Base-by-base conservation (phyloP, 2,888 invertebrate species). In the Conistra vaccinii region DNA sequence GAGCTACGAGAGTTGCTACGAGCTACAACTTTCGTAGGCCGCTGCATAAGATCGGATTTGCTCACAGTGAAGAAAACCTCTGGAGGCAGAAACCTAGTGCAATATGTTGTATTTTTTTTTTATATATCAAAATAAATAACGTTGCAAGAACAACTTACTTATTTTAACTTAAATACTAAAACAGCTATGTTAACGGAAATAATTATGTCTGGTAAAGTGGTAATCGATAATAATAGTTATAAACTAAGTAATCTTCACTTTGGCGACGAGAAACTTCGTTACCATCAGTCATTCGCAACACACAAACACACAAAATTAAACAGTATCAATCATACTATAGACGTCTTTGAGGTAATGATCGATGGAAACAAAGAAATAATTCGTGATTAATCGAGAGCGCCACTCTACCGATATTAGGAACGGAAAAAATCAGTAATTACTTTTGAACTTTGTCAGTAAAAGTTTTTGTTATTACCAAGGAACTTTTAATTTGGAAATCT, bases 1-100 rank as follows among this genome's bases (percentile, higher is more conserved):
- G 77, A 85, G 92, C 92, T 92, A 93, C 93, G 93, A 92, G 91
- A 88, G 87, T 86, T 85, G 91, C 91, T 92, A 91, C 92, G 89
- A 84, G 85, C 89, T 89, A 89, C 89, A 85, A 83, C 85, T 77
- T 91, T 78, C 85, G 83, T 87, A 89, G 87, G 65, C 79, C 65
- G 65, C 78, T 76, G 75, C 65, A 80, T 57, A 61, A 76, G 10
- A 81, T 75, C 63, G n/a, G 20, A 72, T 29, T 65, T 58, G n/a
- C 68, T 72, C 63, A 72, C 23, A 26, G 42, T 70, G 57, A n/a
- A 45, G 39, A 69, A 55, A 61, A 53, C n/a, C 17, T 35, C 23
- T 29, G 53, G 12, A 45, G 29, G 55, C 53, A 78, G 17, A 42
- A 60, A 62, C n/a, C 20, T 9, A 29, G 29, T 39, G 29, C 48